These are phyloP conservation scores for Theodoxus fluviatilis DNA, from an alignment of 2,888 invertebrate species.

Conservation along the genomic window DNA sequence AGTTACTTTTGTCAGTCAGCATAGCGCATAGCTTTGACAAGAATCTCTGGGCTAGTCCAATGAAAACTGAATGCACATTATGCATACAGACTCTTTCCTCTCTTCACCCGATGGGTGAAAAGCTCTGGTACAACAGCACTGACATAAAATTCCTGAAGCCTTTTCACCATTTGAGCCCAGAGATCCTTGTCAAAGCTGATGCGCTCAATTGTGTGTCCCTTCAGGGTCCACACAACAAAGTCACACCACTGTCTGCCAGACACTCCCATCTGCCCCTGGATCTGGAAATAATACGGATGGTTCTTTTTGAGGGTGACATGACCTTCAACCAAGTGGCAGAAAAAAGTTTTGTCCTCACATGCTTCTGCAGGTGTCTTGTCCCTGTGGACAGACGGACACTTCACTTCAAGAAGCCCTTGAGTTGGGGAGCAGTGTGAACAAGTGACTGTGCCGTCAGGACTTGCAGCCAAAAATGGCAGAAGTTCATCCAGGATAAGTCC, in stretches of 20 bases:
- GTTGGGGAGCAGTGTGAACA: background rate
- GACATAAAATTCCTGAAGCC: background rate
- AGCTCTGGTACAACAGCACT: background rate
- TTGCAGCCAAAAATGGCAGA: too few species aligned
- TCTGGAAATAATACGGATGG: background rate
- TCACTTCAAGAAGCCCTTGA: background rate
- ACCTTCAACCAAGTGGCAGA: background rate
- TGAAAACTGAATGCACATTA: too few species aligned
- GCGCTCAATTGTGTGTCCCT: constrained; percentile 10
- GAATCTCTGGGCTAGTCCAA: too few species aligned
- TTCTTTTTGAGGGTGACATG: background rate
- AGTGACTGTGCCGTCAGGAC: background rate
- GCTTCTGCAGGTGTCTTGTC: background rate
- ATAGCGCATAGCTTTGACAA: too few species aligned
- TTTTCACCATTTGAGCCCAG: background rate
- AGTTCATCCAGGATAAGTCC: too few species aligned
- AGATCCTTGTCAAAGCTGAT: constrained; percentile 2
- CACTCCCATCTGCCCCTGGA: constrained; percentile 16
- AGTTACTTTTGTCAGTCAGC: too few species aligned
- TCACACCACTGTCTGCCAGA: constrained; percentile 3
- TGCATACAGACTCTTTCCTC: background rate
- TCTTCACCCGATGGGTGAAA: background rate
- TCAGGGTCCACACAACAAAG: constrained; percentile 22
- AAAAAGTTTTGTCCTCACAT: background rate
- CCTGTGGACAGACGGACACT: background rate